Conservation (phyloP, 2,888 invertebrate genomes). For the Sceliomorpha sp. region DNA sequence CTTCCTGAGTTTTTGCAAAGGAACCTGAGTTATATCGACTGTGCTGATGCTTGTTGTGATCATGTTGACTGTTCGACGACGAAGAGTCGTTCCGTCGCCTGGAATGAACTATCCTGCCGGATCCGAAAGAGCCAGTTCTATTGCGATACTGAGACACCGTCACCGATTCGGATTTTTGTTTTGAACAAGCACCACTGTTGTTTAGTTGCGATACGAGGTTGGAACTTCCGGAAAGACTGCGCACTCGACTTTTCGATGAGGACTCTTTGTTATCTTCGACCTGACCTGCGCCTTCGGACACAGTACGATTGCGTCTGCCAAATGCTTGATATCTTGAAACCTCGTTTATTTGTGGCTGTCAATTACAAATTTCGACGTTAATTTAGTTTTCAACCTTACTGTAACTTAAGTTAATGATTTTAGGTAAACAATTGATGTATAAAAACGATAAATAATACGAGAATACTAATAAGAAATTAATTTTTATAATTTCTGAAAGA, state of each 20-base stretch:
- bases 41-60: conserved; percentile 62
- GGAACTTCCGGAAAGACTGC: conserved; percentile 77
- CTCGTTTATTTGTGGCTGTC: conserved; percentile 84
- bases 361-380: conserved; percentile 51
- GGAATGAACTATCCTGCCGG: conserved; percentile 69
- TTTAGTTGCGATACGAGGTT: conserved; percentile 71
- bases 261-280: conserved; percentile 81
- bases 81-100: conserved; percentile 66
- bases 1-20: conserved; percentile 66
- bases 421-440: too few relatives aligned
- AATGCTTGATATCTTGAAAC: conserved; percentile 81
- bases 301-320: conserved; percentile 84
- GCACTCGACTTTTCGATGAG: conserved; percentile 68
- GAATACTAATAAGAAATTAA: too few relatives aligned
- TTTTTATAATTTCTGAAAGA: too few relatives aligned
- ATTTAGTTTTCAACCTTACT: too few relatives aligned
- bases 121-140: conserved; percentile 76
- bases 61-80: conserved; percentile 61
- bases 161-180: conserved; percentile 63
- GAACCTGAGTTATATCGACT: conserved; percentile 71
- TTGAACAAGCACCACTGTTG: conserved; percentile 55
- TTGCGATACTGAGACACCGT: conserved; percentile 72
- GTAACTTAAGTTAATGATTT: too few relatives aligned
- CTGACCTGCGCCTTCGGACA: conserved; percentile 85
- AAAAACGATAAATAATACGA: too few relatives aligned